These are phyloP conservation scores for Megalonaias nervosa DNA, from an alignment of 1,140 invertebrate genomes.

Conservation along the genomic window DNA sequence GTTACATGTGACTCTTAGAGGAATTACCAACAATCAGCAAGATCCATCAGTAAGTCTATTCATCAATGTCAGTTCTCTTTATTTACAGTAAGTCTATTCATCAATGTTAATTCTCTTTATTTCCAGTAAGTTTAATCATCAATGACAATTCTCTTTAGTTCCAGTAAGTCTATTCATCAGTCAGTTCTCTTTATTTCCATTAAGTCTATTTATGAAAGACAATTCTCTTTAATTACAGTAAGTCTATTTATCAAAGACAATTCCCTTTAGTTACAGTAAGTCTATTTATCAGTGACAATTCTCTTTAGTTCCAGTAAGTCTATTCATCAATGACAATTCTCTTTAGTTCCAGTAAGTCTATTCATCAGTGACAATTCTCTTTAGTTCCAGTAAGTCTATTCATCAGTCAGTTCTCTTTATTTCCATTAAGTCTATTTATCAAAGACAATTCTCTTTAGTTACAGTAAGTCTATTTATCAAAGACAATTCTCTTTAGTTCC, in stretches of 20 bases:
- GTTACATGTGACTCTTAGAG: constrained; percentile 84
- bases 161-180: not conserved
- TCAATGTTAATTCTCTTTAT: not conserved
- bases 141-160: not conserved
- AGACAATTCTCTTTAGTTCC: too few species aligned
- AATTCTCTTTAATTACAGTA: too few species aligned
- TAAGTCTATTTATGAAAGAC: too few species aligned
- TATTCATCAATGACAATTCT: too few species aligned
- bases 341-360: constrained; percentile 61
- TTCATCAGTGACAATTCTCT: not conserved
- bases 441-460: not conserved
- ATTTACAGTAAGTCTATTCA: too few species aligned
- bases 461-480: not conserved
- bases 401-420: not conserved
- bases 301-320: too few species aligned
- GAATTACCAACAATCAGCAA: constrained; percentile 87
- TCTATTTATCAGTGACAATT: too few species aligned
- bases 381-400: too few species aligned
- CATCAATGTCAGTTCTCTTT: not conserved
- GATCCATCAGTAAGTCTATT: constrained; percentile 72
- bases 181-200: too few species aligned
- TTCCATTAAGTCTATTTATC: not conserved
- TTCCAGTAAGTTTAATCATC: not conserved
- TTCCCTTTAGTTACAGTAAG: not conserved
- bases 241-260: not conserved